Conservation (phyloP, 2,113 vertebrate genomes). For the Falco punctatus region DNA sequence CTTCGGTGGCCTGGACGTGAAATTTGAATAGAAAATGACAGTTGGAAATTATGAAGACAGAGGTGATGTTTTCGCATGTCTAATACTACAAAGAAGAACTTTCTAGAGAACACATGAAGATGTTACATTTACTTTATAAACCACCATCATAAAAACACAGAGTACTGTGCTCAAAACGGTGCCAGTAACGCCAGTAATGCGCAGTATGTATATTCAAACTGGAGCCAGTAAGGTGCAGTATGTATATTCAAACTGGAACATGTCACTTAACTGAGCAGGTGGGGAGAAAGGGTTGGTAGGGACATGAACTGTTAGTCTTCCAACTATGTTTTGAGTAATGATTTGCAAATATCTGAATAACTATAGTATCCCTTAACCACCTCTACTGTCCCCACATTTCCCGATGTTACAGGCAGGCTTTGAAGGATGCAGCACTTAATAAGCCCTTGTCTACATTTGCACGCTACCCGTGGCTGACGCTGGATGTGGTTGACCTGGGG, state of each 20-base stretch:
- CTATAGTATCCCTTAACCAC: neutral
- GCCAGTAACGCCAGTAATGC: neutral
- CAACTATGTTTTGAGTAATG: neutral
- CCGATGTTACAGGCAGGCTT: neutral
- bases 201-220: neutral
- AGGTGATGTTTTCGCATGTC: neutral
- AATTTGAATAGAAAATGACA: neutral
- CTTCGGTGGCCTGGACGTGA: neutral
- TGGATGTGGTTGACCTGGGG: neutral
- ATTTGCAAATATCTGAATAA: neutral
- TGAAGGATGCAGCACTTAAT: neutral
- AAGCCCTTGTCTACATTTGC: neutral
- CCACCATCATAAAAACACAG: neutral
- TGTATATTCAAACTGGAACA: neutral
- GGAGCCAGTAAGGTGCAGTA: neutral
- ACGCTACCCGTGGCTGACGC: no score
- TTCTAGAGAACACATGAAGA: neutral
- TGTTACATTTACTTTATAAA: neutral
- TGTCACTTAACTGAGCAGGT: neutral
- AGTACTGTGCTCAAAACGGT: neutral
- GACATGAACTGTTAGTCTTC: neutral
- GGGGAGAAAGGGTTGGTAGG: neutral
- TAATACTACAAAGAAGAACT: neutral
- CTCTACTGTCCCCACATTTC: neutral
- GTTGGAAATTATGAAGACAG: neutral